A percentile compares a stretch with the other conserved stretches of the same genome.
Evolutionary conservation across 2,888 invertebrate genomes (phyloP).

Genomic region (Octonoba sinensis): DNA sequence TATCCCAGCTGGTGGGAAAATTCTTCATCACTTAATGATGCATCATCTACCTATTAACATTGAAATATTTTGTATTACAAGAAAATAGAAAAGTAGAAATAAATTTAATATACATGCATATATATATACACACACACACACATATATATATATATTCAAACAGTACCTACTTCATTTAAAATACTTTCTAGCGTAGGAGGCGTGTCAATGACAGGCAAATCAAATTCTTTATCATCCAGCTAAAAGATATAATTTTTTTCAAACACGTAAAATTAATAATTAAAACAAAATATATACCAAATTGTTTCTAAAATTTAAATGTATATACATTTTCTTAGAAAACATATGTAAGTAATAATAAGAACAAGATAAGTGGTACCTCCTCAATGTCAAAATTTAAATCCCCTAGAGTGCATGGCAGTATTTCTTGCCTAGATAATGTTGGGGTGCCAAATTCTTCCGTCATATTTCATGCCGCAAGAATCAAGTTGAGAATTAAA

Average conservation of each 20-base stretch:
- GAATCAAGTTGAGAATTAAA: too few species aligned
- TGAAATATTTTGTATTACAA: background rate
- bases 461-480: conserved; percentile 14
- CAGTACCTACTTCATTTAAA: conserved; percentile 77
- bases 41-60: conserved; percentile 51
- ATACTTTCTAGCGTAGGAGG: conserved; percentile 86
- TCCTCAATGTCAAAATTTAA: conserved; percentile 61
- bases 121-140: background rate
- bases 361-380: conserved; percentile 3
- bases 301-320: too few species aligned
- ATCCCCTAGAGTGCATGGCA: conserved; percentile 38
- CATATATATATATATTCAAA: background rate
- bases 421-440: conserved; percentile 35
- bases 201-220: conserved; percentile 82
- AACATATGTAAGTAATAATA: too few species aligned
- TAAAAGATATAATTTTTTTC: conserved; percentile 68
- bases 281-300: too few species aligned
- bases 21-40: conserved; percentile 63
- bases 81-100: background rate
- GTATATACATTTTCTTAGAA: too few species aligned
- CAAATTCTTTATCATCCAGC: conserved; percentile 86
- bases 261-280: background rate
- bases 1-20: conserved; percentile 52
- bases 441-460: conserved; percentile 53
- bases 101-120: background rate